These are phyloP conservation scores for Vulpes vulpes DNA, from an alignment of 2,113 vertebrate species.

Conservation along the genomic window DNA sequence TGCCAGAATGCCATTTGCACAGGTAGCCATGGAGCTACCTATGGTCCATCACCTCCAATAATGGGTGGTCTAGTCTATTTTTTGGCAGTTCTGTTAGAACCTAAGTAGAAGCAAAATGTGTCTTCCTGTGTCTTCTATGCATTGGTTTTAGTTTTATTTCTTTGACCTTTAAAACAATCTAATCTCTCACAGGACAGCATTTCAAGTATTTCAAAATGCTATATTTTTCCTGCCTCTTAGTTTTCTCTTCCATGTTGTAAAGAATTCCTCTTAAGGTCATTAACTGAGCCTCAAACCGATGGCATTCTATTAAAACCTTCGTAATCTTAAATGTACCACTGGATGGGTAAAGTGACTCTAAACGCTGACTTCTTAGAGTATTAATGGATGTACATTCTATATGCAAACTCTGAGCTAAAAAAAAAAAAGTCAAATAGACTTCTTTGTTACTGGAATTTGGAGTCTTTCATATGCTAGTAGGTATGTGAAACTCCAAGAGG, in stretches of 20 bases:
- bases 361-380: not conserved
- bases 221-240: not conserved
- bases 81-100: not conserved
- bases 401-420: not conserved
- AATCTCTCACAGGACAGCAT: not conserved
- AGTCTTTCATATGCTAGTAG: not conserved
- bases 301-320: not conserved
- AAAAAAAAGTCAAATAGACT: not conserved
- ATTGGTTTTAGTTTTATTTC: not conserved
- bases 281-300: not conserved
- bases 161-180: not conserved
- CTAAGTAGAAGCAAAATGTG: not conserved
- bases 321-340: not conserved
- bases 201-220: constrained; percentile 52
- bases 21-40: not conserved
- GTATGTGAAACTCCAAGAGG: constrained; percentile 29
- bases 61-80: not conserved
- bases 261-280: not conserved
- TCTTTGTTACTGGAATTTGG: not conserved
- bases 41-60: not conserved
- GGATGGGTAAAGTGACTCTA: not conserved
- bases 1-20: not conserved
- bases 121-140: not conserved
- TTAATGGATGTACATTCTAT: not conserved
- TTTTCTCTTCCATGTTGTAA: not conserved